A percentile compares a stretch with the other conserved stretches of the same genome.
Conservation (phyloP, 2,797 vertebrate genomes). For the Fistularia tabacaria region DNA sequence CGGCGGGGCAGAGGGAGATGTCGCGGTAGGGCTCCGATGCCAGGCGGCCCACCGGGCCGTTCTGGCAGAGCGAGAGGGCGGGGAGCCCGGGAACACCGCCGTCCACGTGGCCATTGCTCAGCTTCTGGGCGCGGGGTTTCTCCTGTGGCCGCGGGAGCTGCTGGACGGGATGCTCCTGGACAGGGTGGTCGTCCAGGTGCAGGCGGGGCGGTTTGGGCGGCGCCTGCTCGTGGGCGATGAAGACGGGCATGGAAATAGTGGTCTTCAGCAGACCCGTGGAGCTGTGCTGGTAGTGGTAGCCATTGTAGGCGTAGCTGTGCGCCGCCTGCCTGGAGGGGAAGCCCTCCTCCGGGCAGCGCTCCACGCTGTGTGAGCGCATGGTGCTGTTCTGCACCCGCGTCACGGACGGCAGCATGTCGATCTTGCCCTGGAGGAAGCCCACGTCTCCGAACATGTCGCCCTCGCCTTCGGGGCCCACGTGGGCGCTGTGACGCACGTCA, state of each 20-base stretch:
- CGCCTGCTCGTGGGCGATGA: constrained; percentile 74
- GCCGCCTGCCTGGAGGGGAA: constrained; percentile 19
- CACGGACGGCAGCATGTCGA: constrained; percentile 72
- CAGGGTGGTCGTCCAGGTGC: constrained; percentile 73
- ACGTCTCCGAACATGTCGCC: constrained; percentile 84
- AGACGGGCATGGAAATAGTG: constrained; percentile 78
- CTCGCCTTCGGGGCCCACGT: constrained; percentile 77
- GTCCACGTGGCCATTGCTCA: constrained; percentile 7
- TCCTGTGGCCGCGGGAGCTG: constrained; percentile 9
- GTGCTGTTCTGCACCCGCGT: constrained; percentile 40
- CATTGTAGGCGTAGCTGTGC: constrained; percentile 57
- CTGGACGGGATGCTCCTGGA: constrained; percentile 26
- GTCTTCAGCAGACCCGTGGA: constrained; percentile 68
- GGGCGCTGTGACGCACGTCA: constrained; percentile 81
- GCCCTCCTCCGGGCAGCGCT: constrained; percentile 44
- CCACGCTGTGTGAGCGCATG: constrained; percentile 59
- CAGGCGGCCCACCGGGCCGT: constrained; percentile 33
- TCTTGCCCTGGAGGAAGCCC: constrained; percentile 80
- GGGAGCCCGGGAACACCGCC: constrained; percentile 3
- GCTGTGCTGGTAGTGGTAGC: constrained; percentile 59
- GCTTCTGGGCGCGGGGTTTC: constrained; percentile 1
- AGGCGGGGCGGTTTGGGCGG: constrained; percentile 81
- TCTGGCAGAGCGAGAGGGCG: constrained; percentile 51
- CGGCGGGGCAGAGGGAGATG: constrained; percentile 58
- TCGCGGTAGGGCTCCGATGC: constrained; percentile 59